These are phyloP conservation scores for Laspeyria flexula DNA, from an alignment of 2,888 invertebrate genomes.

Conservation along the genomic window DNA sequence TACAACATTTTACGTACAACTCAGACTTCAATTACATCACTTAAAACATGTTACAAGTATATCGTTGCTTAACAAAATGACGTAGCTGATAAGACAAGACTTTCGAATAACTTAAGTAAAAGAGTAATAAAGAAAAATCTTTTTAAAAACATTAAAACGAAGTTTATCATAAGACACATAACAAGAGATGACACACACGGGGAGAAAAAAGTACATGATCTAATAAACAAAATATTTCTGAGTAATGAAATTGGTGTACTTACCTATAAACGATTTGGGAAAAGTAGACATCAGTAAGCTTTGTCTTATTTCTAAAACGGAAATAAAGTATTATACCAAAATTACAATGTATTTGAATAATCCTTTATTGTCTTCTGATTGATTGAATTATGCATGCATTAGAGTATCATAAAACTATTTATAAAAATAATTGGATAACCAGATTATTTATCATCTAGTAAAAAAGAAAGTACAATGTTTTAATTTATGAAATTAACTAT, in stretches of 20 bases:
- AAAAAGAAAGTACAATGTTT: no score
- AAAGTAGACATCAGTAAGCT: conserved; percentile 20
- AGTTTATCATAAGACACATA: conserved; percentile 15
- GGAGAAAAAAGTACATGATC: conserved; percentile 31
- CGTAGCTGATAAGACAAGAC: background rate
- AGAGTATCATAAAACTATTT: no score
- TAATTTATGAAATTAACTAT: no score
- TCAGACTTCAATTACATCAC: background rate
- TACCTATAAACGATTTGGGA: conserved; percentile 45
- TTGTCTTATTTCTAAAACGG: conserved; percentile 44
- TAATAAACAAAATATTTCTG: conserved; percentile 39
- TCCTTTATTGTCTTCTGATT: no score
- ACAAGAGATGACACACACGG: conserved; percentile 33
- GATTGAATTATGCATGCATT: no score
- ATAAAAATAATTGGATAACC: no score
- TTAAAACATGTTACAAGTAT: background rate
- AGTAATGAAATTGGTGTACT: conserved; percentile 51
- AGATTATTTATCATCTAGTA: no score
- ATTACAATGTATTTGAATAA: background rate
- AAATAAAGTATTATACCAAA: conserved; percentile 41
- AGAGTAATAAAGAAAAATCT: conserved; percentile 6
- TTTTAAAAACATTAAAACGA: background rate
- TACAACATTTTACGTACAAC: background rate
- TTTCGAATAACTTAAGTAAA: background rate
- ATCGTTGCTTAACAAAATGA: background rate